Evolutionary conservation across 2,888 invertebrate species (phyloP), one percentile per base, ranked within the genome.

Genomic region (Campopleginae sp.): DNA sequence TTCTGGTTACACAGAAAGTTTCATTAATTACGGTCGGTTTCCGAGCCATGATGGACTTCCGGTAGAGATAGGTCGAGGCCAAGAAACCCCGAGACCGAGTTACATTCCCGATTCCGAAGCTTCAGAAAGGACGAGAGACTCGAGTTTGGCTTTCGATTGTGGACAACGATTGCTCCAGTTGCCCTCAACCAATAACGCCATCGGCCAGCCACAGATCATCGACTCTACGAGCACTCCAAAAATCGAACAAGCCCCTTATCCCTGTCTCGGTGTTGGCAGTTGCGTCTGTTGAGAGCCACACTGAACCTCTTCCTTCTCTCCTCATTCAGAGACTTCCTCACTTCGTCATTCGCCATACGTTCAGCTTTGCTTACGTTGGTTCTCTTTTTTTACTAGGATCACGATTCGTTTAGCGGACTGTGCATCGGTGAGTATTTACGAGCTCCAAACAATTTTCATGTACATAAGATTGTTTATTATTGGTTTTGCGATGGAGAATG

Each of bases 251-350:
- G 87, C 90, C 2, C 89, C 91, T 46, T 93, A 92, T 79, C 88
- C 91, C 51, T 92, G 92, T 81, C 89, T 93, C 17, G 92, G 92
- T 4, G 91, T 93, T 4, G 92, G 92, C 10, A 93, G 92, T 70
- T 93, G 93, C 82, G 93, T 93, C 66, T 93, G 93, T 89, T 92
- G 90, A 92, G 87, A 38, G 38, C 58, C 61, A 31, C 65, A 54
- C 58, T 87, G 17, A 78, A 77, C 65, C 10, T 17, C 31, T 8
- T 27, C 27, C 42, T 23, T n/a, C 38, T 8, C n/a, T n/a, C n/a
- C 23, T 70, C 48, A 17, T 14, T 70, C 27, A 38, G 23, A 54
- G 23, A 54, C 19, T 7, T 51, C 8, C n/a, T 51, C 19, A n/a
- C 51, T 51, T n/a, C 51, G 10, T 48, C n/a, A n/a, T 19, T 48